A percentile compares a stretch with the other conserved stretches of the same genome.
phyloP scores from a whole-genome alignment of 2,797 vertebrate genomes.

The Tapirus indicus region DNA sequence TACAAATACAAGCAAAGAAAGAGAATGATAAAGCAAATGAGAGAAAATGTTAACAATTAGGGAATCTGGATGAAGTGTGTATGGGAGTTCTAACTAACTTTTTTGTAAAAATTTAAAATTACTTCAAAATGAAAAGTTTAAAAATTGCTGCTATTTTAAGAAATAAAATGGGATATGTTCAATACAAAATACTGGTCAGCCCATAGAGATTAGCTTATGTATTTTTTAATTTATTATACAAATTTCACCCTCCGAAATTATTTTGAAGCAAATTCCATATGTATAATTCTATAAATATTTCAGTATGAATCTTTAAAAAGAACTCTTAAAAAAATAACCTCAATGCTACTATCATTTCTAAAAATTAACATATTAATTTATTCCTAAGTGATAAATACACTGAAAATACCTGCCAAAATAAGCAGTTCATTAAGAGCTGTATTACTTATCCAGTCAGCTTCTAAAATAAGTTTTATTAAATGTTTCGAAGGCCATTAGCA shows the following conservation, averaged over 20 bases:
- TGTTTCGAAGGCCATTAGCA: conserved; percentile 13
- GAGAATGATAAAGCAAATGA: not conserved
- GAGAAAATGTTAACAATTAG: not conserved
- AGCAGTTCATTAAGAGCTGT: not conserved
- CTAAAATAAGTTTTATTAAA: conserved; percentile 18
- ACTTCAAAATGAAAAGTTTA: not conserved
- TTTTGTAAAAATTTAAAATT: not conserved
- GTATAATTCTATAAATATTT: not conserved
- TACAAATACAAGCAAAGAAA: not conserved
- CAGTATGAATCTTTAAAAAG: not conserved
- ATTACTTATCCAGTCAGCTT: conserved; percentile 21
- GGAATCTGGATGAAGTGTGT: not conserved
- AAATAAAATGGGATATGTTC: conserved; percentile 2
- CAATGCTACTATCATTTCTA: not conserved
- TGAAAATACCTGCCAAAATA: conserved; percentile 36
- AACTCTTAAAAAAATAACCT: not conserved
- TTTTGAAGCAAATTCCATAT: not conserved
- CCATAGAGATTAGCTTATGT: not conserved
- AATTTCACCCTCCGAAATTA: not conserved
- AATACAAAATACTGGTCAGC: not conserved
- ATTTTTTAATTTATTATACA: conserved; percentile 2
- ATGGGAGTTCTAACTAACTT: not conserved
- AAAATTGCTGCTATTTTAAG: not conserved
- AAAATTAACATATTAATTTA: conserved; percentile 8
- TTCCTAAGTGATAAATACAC: conserved; percentile 35